Conservation (phyloP, 1,140 invertebrate species). For the Hycleus cichorii region DNA sequence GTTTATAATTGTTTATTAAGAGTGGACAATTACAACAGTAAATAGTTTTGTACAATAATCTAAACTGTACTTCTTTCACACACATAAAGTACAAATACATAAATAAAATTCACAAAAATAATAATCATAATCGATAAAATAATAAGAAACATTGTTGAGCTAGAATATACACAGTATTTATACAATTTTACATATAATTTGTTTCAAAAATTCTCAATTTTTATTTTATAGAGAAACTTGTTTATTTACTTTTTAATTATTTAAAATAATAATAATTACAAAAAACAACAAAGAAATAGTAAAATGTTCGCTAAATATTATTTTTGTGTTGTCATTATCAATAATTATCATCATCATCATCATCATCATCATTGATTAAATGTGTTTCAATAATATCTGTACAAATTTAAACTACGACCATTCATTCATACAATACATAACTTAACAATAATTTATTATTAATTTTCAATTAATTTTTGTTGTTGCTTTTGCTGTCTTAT, state of each 20-base stretch:
- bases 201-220: too few relatives aligned
- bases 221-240: too few relatives aligned
- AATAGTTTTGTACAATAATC: conserved; percentile 32
- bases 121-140: conserved; percentile 7
- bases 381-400: conserved; percentile 5
- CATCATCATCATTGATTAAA: neutral
- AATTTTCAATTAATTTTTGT: neutral
- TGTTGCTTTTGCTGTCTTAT: neutral
- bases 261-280: too few relatives aligned
- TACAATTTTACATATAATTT: conserved; percentile 33
- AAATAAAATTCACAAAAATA: conserved; percentile 37
- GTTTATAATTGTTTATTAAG: conserved; percentile 38
- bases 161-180: conserved; percentile 38
- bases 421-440: conserved; percentile 18
- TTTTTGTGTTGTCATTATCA: neutral
- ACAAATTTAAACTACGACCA: conserved; percentile 11
- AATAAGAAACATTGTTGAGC: conserved; percentile 34
- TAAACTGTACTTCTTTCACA: conserved; percentile 32
- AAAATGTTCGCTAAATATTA: neutral
- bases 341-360: neutral
- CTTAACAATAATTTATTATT: conserved; percentile 13
- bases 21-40: conserved; percentile 41
- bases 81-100: conserved; percentile 38
- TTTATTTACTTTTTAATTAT: too few relatives aligned
- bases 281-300: conserved; percentile 1